Evolutionary conservation across 2,113 vertebrate species (phyloP).

Genomic region (Nicator chloris): DNA sequence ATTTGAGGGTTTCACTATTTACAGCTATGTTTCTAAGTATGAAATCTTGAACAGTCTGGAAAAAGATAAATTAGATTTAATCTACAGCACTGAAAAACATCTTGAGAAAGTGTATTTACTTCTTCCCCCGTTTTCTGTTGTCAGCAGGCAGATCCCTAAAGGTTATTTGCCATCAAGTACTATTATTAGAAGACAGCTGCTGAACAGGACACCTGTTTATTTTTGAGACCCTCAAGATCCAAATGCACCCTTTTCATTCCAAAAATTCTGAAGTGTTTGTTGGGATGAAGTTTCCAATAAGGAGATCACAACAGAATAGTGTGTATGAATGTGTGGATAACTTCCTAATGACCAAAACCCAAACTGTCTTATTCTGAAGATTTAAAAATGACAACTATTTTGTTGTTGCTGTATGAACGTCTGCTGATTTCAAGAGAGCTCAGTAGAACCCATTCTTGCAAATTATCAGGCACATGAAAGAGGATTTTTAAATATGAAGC

Average conservation of each 20-base stretch:
- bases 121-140: neutral
- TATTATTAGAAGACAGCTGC: neutral
- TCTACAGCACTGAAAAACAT: neutral
- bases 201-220: neutral
- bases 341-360: neutral
- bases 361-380: neutral
- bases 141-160: neutral
- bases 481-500: neutral
- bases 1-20: neutral
- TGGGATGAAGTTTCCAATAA: neutral
- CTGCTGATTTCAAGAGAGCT: neutral
- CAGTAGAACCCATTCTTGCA: neutral
- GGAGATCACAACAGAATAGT: neutral
- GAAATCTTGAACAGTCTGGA: neutral
- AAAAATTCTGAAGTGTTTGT: neutral
- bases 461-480: neutral
- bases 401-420: neutral
- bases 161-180: neutral
- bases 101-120: neutral
- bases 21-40: neutral
- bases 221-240: neutral
- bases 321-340: fast-evolving
- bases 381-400: neutral
- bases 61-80: neutral
- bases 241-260: neutral